phyloP scores from a whole-genome alignment of 64 coral and sea anemone genomes.

The Dendrophyllia cribrosa region DNA sequence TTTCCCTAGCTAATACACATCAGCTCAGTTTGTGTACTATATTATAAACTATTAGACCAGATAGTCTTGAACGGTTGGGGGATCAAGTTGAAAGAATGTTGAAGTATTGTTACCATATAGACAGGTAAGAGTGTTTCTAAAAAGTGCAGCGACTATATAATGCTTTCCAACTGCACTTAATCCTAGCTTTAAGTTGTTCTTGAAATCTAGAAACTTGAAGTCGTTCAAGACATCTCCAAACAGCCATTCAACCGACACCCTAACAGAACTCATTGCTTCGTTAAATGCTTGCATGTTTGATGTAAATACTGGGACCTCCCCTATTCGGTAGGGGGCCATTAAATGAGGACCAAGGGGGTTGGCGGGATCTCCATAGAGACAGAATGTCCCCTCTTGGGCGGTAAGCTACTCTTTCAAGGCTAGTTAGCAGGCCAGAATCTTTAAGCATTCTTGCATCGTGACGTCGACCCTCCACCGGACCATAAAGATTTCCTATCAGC shows the following conservation, averaged over 20 bases:
- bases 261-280: conserved; percentile 1
- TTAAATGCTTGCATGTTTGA: conserved; percentile 7
- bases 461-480: conserved; percentile 1
- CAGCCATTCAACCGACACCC: conserved; percentile 9
- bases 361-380: conserved; percentile 4
- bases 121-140: conserved; percentile 2
- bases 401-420: neutral
- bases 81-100: neutral
- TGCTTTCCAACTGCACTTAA: conserved; percentile 24
- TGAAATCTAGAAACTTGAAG: conserved; percentile 12
- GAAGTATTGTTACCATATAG: conserved; percentile 29
- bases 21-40: neutral
- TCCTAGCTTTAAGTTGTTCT: conserved; percentile 38
- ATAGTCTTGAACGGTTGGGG: conserved; percentile 37
- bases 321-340: neutral
- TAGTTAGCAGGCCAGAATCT: neutral
- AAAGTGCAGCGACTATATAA: neutral
- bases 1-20: no score
- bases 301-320: neutral
- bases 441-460: conserved; percentile 28
- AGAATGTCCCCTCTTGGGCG: conserved; percentile 3
- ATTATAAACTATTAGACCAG: neutral
- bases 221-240: conserved; percentile 2
- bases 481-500: conserved; percentile 18
- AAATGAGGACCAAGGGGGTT: conserved; percentile 25